phyloP scores from a whole-genome alignment of 2,888 invertebrate genomes.

The Hydraecia micacea region DNA sequence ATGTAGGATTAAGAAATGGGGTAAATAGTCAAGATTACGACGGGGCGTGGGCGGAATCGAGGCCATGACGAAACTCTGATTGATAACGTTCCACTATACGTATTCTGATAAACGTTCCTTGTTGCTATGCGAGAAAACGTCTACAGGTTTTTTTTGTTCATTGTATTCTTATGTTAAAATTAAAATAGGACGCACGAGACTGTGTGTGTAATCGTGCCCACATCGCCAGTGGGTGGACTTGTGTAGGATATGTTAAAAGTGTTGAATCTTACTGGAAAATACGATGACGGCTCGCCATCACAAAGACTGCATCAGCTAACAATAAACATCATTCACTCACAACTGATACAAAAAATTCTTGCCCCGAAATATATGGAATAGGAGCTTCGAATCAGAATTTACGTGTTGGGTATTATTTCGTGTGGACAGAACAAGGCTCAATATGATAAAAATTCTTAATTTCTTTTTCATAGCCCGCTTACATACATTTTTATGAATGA shows the following conservation, averaged over 20 bases:
- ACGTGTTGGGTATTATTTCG: neutral
- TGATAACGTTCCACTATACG: conserved; percentile 83
- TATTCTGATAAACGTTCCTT: conserved; percentile 77
- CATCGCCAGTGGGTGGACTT: conserved; percentile 54
- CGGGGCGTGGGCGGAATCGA: conserved; percentile 85
- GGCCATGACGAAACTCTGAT: conserved; percentile 87
- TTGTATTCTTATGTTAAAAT: conserved; percentile 58
- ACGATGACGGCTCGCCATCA: conserved; percentile 40
- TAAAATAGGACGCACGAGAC: conserved; percentile 61
- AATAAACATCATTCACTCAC: conserved; percentile 43
- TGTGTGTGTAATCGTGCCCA: conserved; percentile 39
- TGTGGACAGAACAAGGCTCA: conserved; percentile 31
- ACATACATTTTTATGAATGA: conserved; percentile 52
- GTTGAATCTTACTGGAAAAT: conserved; percentile 40
- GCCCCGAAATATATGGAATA: conserved; percentile 20
- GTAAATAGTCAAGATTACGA: conserved; percentile 85
- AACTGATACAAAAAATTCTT: conserved; percentile 26
- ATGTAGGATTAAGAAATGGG: conserved; percentile 84
- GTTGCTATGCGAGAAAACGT: conserved; percentile 77
- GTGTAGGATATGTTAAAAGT: conserved; percentile 47
- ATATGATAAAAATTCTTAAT: conserved; percentile 33
- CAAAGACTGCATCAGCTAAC: conserved; percentile 16
- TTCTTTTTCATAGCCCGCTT: conserved; percentile 26
- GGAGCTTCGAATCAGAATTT: conserved; percentile 15
- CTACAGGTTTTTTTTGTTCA: conserved; percentile 53